Conservation (phyloP, 2,113 vertebrate genomes). For the Vidua macroura region DNA sequence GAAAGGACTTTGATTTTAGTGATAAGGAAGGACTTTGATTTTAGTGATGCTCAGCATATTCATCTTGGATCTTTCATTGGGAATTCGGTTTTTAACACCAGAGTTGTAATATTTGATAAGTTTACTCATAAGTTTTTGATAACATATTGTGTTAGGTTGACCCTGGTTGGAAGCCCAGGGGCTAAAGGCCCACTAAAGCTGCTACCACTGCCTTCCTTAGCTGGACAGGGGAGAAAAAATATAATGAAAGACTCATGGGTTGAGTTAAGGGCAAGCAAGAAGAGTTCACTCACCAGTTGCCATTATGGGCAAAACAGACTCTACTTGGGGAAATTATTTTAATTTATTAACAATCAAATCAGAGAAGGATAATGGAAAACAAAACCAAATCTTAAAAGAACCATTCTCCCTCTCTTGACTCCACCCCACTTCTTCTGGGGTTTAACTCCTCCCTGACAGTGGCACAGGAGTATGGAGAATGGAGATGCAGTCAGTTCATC, state of each 20-base stretch:
- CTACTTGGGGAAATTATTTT: background rate
- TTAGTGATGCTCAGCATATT: background rate
- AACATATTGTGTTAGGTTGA: background rate
- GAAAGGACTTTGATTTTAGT: background rate
- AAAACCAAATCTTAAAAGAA: background rate
- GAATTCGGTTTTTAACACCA: background rate
- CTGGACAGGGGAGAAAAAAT: background rate
- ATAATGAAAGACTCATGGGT: fast-evolving
- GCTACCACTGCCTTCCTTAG: background rate
- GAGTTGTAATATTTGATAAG: background rate
- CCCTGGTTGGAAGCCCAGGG: background rate
- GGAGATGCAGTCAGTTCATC: background rate
- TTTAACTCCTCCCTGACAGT: background rate
- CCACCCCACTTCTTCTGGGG: background rate
- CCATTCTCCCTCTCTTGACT: background rate
- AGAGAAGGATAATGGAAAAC: background rate
- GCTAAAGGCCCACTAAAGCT: background rate
- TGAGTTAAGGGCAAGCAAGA: background rate
- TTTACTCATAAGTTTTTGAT: background rate
- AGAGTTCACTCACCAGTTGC: background rate
- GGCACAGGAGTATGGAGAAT: background rate
- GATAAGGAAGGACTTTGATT: background rate
- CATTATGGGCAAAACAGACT: background rate
- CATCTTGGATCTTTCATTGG: background rate
- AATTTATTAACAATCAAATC: background rate